These are phyloP conservation scores for Mimachlamys varia DNA, from an alignment of 2,888 invertebrate genomes.

Conservation along the genomic window DNA sequence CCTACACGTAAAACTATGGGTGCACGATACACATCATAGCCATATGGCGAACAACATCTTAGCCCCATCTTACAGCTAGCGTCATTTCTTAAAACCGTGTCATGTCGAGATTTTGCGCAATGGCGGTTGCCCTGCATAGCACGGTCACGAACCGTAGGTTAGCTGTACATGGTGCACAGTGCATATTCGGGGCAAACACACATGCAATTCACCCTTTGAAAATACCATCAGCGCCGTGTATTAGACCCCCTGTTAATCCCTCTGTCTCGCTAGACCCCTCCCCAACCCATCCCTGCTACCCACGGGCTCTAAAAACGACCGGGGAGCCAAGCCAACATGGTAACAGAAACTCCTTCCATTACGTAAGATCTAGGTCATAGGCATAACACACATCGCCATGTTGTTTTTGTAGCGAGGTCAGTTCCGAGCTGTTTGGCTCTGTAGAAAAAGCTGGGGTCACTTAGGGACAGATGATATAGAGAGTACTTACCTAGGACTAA, in stretches of 20 bases:
- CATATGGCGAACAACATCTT: neutral
- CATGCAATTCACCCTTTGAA: neutral
- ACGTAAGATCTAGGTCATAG: constrained; percentile 6
- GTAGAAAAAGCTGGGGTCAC: neutral
- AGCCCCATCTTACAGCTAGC: neutral
- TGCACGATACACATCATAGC: neutral
- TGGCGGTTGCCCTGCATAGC: constrained; percentile 13
- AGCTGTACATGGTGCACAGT: neutral
- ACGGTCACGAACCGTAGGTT: neutral
- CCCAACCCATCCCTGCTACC: neutral
- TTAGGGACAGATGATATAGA: neutral
- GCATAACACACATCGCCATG: constrained; percentile 24
- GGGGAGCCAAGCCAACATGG: neutral
- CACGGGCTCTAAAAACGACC: neutral
- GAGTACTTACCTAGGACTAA: neutral
- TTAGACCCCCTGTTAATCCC: neutral
- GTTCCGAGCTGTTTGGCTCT: neutral
- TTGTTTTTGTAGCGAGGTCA: constrained; percentile 36
- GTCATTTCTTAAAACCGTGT: neutral
- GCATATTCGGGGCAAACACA: neutral
- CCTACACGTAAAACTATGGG: neutral
- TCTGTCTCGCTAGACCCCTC: neutral
- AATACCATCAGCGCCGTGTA: neutral
- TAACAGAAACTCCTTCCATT: neutral
- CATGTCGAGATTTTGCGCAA: neutral